Evolutionary conservation across 2,113 vertebrate species (phyloP), one percentile per base, ranked within the genome.

Genomic region (Mugil cephalus): DNA sequence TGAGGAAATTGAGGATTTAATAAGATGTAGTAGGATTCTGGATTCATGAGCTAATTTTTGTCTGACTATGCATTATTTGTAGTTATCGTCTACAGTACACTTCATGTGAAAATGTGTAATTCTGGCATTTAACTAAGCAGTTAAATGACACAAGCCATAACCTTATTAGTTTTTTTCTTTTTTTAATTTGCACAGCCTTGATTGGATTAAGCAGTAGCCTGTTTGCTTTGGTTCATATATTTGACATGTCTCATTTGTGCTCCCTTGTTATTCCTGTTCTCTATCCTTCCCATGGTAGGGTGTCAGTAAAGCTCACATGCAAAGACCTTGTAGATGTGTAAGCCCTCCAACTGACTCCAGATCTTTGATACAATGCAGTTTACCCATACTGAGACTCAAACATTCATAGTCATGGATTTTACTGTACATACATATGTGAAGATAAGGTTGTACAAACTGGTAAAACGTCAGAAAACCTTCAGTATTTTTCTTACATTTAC

Each of bases 181-280:
- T 38, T 18, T 63, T 73, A 52, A 68, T 73, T 59, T 78, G 13
- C 47, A 83, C 59, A 73, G 58, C 69, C 66, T 58, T 72, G 62
- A 76, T 72, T 39, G 68, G 84, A 77, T 80, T 77, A 74, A 10
- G 60, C 78, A 64, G 59, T 43, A 73, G 62, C 67, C 35, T 77
- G 55, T 84, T 82, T 82, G 67, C 72, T 54, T 60, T 84, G 72
- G 73, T 74, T 82, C 50, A 70, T 47, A 51, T 60, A 74, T 86
- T 77, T 72, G 56, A 77, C 56, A 75, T 38, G 48, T 77, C 39
- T 77, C 24, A n/a, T 78, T 86, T 83, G 64, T 87, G 61, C 53
- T 58, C 39, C 24, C 52, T 47, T 61, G 51, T 74, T 66, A 60
- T 61, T 72, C 75, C 54, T 67, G 21, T 82, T 84, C 80, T 80